Base-by-base conservation (phyloP, 2,888 invertebrate species). In the Ornithoptera priamus region DNA sequence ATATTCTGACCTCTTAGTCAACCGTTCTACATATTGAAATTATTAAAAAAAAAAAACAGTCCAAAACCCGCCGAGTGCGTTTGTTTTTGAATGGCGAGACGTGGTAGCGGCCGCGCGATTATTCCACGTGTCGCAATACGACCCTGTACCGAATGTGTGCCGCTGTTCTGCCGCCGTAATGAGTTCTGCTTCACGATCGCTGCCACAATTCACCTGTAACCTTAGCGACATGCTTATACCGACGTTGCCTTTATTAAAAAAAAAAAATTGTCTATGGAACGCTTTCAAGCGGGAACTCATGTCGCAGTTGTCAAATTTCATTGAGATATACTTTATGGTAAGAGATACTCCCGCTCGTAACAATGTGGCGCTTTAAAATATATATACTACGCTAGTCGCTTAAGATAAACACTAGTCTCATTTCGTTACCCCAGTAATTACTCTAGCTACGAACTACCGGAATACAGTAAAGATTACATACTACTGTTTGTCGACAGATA, bases 71-170 rank as follows among this genome's bases (percentile, higher is more conserved):
- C 15, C 20, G n/a, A 7, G n/a, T 42, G 36, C 30, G 63, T 58
- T 63, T 63, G 68, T 63, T 58, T 65, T 65, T 22, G 57, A 57
- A 59, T 24, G 3, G 59, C 17, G 18, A 66, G 57, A 36, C 69
- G 22, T 53, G n/a, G 65, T 42, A 39, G 50, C 30, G 24, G 62
- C 62, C 56, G 65, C 65, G 46, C 65, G 59, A 65, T 64, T 69
- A 68, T 70, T 63, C 59, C 53, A 65, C 60, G 62, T 70, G 68
- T 65, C 42, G 71, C 53, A 69, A 71, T 57, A 58, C 62, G 67
- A 67, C 72, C 72, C 70, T 71, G 62, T 68, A 58, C 62, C 50
- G 46, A 64, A 70, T 72, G 62, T 59, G n/a, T 53, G 53, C 36
- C 53, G 39, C 56, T 62, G 58, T 62, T 69, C 69, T 65, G 65